A percentile compares a stretch with the other conserved stretches of the same genome.
Evolutionary conservation across 2,797 vertebrate species (phyloP).

Genomic region (Limnodromus scolopaceus): DNA sequence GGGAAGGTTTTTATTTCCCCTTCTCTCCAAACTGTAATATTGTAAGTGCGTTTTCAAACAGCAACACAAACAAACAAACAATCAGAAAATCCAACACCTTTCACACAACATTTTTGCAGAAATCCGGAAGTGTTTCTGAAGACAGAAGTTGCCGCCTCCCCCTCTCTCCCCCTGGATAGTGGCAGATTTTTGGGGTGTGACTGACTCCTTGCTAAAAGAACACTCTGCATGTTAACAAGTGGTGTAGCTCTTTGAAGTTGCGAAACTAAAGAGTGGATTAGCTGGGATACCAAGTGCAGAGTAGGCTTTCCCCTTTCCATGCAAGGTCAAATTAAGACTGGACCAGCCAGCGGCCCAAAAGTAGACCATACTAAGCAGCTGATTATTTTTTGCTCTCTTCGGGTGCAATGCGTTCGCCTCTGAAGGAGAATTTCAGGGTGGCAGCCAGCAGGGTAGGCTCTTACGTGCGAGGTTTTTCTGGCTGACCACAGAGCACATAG

Average conservation of each 20-base stretch:
- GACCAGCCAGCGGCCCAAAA: conserved; percentile 58
- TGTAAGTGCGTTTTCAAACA: neutral
- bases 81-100: neutral
- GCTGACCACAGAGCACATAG: conserved; percentile 68
- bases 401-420: neutral
- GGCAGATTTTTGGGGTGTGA: conserved; percentile 41
- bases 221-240: conserved; percentile 48
- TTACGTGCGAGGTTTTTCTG: conserved; percentile 69
- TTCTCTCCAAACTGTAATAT: neutral
- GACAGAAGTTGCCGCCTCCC: neutral
- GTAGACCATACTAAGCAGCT: conserved; percentile 56
- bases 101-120: neutral
- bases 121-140: neutral
- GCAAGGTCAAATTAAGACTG: conserved; percentile 74
- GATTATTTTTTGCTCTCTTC: conserved; percentile 61
- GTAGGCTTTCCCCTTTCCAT: conserved; percentile 69
- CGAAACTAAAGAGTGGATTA: conserved; percentile 65
- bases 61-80: neutral
- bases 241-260: conserved; percentile 65
- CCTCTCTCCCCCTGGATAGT: neutral
- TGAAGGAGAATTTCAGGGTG: conserved; percentile 58
- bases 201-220: conserved; percentile 43
- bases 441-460: conserved; percentile 57
- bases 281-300: conserved; percentile 41
- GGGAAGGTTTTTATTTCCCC: conserved; percentile 2